Base-by-base conservation (phyloP, 2,888 invertebrate genomes). In the Elmis aenea region DNA sequence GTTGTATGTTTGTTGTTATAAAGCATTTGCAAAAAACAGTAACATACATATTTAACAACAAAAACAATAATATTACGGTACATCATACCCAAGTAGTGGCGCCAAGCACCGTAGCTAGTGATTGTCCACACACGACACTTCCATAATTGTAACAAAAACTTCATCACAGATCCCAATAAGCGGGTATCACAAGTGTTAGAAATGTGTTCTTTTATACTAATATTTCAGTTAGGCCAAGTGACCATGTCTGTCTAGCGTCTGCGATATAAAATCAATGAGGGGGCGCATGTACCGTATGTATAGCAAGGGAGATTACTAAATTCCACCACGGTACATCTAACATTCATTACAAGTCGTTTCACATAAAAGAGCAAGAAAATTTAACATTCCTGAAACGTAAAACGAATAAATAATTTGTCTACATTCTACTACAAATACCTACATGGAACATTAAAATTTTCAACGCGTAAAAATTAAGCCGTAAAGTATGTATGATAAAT, bases 281-380 rank as follows among this genome's bases (percentile, higher is more conserved):
- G 60, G 57, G 65, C 67, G 67, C 67, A 64, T 66, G 67, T 59
- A 59, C 62, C 54, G 52, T 61, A 50, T 42, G 48, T 38, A n/a
- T n/a, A 24, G 42, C 11, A 15, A 16, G 35, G 40, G 28, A 14
- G 11, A 34, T 26, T 27, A 15, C 20, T 20, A 33, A 35, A 33
- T 31, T 20, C 16, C 59, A 58, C 61, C 59, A 58, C 59, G 56
- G 58, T 45, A 14, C 14, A 10, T 28, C 9, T 28, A 13, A 28
- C n/a, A n/a, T n/a, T n/a, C n/a, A n/a, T n/a, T n/a, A n/a, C n/a
- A n/a, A n/a, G n/a, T n/a, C n/a, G n/a, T n/a, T n/a, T n/a, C n/a
- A n/a, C n/a, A n/a, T n/a, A n/a, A n/a, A n/a, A n/a, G n/a, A n/a
- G n/a, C n/a, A n/a, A n/a, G n/a, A n/a, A n/a, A n/a, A n/a, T n/a